These are phyloP conservation scores for Percopsis transmontana DNA, from an alignment of 2,113 vertebrate genomes.

Conservation along the genomic window DNA sequence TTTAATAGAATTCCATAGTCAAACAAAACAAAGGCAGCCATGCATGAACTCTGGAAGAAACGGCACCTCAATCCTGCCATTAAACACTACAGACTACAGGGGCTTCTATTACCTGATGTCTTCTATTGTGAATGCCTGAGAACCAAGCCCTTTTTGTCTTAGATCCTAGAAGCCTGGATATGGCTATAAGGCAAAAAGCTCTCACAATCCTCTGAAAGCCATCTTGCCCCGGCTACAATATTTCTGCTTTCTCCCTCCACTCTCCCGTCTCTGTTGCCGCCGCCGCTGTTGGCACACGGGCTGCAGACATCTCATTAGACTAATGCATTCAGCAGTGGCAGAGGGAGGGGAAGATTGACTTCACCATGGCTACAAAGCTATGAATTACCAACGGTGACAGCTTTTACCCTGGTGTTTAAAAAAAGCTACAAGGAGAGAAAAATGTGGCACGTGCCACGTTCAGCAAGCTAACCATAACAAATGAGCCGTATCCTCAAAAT, in stretches of 20 bases:
- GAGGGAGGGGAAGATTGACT: constrained; percentile 62
- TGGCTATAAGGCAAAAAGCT: constrained; percentile 43
- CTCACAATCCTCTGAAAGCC: constrained; percentile 48
- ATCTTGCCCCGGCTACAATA: constrained; percentile 38
- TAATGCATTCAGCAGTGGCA: constrained; percentile 76
- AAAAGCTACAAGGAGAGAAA: constrained; percentile 14
- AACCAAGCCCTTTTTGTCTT: constrained; percentile 52
- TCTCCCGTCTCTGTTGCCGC: constrained; percentile 39
- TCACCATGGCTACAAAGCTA: constrained; percentile 76
- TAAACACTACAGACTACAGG: constrained; percentile 45
- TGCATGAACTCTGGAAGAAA: constrained; percentile 55
- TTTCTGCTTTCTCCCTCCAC: constrained; percentile 21
- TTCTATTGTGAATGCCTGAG: constrained; percentile 58
- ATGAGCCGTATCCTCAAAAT: not conserved
- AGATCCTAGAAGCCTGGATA: constrained; percentile 43
- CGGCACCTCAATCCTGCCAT: constrained; percentile 58
- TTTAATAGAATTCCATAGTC: constrained; percentile 38
- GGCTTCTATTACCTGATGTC: constrained; percentile 62
- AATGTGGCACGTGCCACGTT: constrained; percentile 14
- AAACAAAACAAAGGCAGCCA: constrained; percentile 61
- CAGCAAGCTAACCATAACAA: constrained; percentile 1
- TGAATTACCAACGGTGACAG: constrained; percentile 73
- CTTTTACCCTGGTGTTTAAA: constrained; percentile 55
- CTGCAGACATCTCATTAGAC: constrained; percentile 78
- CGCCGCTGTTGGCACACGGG: constrained; percentile 67